phyloP scores from a whole-genome alignment of 2,888 invertebrate genomes.

The Tridacna crocea region DNA sequence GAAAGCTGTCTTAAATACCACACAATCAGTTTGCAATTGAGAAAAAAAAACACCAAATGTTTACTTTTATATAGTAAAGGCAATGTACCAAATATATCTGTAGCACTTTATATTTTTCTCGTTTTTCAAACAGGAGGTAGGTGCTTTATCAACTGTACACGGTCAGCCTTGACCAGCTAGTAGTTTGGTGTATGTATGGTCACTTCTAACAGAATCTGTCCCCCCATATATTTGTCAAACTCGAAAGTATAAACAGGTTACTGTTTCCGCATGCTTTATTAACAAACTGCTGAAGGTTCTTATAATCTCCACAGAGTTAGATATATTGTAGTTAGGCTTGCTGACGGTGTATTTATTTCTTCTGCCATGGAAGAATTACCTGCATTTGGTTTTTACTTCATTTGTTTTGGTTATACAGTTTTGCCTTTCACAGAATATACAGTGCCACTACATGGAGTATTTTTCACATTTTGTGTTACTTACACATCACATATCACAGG shows the following conservation, averaged over 20 bases:
- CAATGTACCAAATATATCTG: neutral
- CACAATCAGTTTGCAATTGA: too few relatives aligned
- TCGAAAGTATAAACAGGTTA: constrained; percentile 24
- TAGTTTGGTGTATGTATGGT: constrained; percentile 13
- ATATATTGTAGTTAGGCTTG: constrained; percentile 20
- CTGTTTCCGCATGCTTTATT: constrained; percentile 39
- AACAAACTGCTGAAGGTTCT: constrained; percentile 2
- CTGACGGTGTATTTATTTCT: neutral
- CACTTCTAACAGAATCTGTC: constrained; percentile 7
- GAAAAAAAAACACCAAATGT: too few relatives aligned
- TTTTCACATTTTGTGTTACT: too few relatives aligned
- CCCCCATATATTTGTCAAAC: neutral
- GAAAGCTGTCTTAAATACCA: too few relatives aligned
- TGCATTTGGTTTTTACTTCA: neutral
- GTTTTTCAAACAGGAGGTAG: constrained; percentile 47
- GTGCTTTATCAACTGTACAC: constrained; percentile 10
- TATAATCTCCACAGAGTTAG: constrained; percentile 9
- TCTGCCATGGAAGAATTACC: neutral
- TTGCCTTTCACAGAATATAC: too few relatives aligned
- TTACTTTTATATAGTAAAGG: too few relatives aligned
- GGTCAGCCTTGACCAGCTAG: neutral
- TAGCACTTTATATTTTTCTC: neutral
- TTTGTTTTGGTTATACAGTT: too few relatives aligned
- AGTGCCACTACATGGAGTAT: too few relatives aligned
- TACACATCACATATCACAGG: too few relatives aligned